Percentiles rank a stretch among this genome's conserved stretches.
phyloP scores from a whole-genome alignment of 2,888 invertebrate genomes.

The Orthosia cruda region DNA sequence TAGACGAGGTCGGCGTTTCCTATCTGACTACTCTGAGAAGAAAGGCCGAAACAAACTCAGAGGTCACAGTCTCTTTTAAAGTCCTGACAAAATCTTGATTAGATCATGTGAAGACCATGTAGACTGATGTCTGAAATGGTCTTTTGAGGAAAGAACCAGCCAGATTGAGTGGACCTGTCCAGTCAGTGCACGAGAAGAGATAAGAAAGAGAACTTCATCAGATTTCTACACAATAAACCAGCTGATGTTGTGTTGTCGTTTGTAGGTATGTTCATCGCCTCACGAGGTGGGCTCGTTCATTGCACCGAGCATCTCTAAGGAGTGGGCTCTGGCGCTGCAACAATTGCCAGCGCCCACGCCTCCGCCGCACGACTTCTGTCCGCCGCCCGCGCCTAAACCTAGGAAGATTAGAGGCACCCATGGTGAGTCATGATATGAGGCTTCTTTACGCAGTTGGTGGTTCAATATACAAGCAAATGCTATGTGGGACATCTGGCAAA shows the following conservation, averaged over 20 bases:
- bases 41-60: no score
- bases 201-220: not conserved
- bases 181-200: no score
- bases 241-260: not conserved
- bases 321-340: slow-evolving; percentile 86
- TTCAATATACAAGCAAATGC: not conserved
- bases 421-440: slow-evolving; percentile 74
- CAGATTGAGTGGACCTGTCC: no score
- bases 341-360: slow-evolving; percentile 86
- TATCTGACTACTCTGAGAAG: no score
- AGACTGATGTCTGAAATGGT: no score
- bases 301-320: slow-evolving; percentile 66
- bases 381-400: slow-evolving; percentile 83
- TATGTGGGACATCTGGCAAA: no score
- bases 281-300: slow-evolving; percentile 53
- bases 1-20: no score
- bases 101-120: no score
- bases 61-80: no score
- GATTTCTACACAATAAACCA: no score
- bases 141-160: no score
- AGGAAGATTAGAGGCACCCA: slow-evolving; percentile 88
- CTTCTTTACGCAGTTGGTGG: not conserved
- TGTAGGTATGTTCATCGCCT: slow-evolving; percentile 66
- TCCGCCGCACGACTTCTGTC: slow-evolving; percentile 83
- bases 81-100: no score